Percentiles rank a stretch among this genome's conserved stretches.
phyloP scores from a whole-genome alignment of 2,888 invertebrate genomes.

The Encarsia formosa region DNA sequence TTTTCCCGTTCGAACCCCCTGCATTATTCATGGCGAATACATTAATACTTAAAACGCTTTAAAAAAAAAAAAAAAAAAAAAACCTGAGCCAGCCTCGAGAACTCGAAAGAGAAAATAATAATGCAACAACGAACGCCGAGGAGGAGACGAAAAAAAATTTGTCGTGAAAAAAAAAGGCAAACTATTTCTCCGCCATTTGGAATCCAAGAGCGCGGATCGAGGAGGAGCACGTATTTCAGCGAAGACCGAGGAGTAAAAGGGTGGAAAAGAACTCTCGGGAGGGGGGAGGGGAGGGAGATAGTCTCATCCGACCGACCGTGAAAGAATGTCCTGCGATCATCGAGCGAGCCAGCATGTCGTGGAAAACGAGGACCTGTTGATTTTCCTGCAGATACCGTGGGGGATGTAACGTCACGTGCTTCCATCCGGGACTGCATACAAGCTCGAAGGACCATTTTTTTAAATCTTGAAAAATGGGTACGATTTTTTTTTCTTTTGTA shows the following conservation, averaged over 20 bases:
- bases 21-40: constrained; percentile 20
- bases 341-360: background rate
- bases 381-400: no score
- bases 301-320: constrained; percentile 10
- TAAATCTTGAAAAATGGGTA: no score
- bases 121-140: no score
- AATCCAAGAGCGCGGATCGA: constrained; percentile 1
- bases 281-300: background rate
- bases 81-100: no score
- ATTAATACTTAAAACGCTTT: constrained; percentile 12
- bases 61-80: no score
- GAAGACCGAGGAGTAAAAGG: background rate
- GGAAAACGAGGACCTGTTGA: constrained; percentile 22
- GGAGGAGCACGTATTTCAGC: constrained; percentile 5
- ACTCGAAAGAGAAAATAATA: no score
- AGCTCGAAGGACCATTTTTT: no score
- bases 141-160: no score
- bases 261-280: background rate
- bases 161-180: no score
- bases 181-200: constrained; percentile 8
- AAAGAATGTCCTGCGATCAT: constrained; percentile 16
- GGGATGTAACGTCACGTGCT: no score
- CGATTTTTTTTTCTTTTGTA: background rate
- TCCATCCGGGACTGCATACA: no score
- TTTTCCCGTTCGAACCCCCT: constrained; percentile 3